A percentile compares a stretch with the other conserved stretches of the same genome.
These are phyloP conservation scores for Lagria hirta DNA, from an alignment of 2,888 invertebrate genomes.

Conservation along the genomic window DNA sequence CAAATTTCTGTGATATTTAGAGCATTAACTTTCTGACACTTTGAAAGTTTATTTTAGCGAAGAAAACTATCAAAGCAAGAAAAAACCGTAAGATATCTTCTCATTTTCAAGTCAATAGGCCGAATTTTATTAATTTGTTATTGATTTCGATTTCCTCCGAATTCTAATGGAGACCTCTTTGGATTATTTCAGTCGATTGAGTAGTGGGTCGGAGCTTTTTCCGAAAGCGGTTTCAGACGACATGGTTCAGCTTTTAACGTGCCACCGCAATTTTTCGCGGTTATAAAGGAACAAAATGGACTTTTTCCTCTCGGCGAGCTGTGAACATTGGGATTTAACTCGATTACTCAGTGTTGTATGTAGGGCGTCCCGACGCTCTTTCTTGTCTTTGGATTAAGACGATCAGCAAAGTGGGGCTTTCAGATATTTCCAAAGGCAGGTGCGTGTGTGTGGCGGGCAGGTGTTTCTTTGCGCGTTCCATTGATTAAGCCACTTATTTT, in stretches of 20 bases:
- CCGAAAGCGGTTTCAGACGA: conserved; percentile 12
- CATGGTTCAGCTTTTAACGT: conserved; percentile 24
- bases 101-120: too few relatives aligned
- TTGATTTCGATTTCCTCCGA: too few relatives aligned
- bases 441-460: conserved; percentile 29
- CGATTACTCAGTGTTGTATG: conserved; percentile 19
- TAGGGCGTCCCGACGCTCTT: conserved; percentile 21
- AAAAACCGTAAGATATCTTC: too few relatives aligned
- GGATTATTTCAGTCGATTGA: conserved; percentile 23
- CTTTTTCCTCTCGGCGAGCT: conserved; percentile 18
- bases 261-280: conserved; percentile 24
- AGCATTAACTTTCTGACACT: too few relatives aligned
- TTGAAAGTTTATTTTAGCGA: too few relatives aligned
- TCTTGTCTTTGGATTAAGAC: conserved; percentile 22
- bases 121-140: too few relatives aligned
- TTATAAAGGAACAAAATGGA: conserved; percentile 23
- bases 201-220: conserved; percentile 17
- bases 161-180: conserved; percentile 16
- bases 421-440: conserved; percentile 21
- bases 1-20: too few relatives aligned
- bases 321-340: conserved; percentile 27
- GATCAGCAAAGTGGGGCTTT: conserved; percentile 9
- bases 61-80: too few relatives aligned
- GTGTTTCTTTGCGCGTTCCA: conserved; percentile 29
- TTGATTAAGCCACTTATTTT: conserved; percentile 35